Evolutionary conservation across 2,888 invertebrate species (phyloP).

Genomic region (Balanococcus diminutus): DNA sequence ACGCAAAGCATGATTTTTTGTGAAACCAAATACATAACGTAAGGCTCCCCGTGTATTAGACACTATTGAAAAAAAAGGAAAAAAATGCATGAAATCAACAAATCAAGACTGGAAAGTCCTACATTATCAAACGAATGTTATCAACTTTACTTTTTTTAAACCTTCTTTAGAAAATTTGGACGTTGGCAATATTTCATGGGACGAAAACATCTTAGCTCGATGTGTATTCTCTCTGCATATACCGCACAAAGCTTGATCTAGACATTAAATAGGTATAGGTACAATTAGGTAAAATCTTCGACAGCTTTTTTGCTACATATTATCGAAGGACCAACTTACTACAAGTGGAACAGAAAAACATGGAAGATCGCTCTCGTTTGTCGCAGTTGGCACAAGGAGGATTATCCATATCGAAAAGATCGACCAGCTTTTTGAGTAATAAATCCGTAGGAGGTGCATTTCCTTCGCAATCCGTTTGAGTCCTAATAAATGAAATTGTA

Average conservation of each 20-base stretch:
- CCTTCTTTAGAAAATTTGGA: constrained; percentile 73
- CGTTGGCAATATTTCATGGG: constrained; percentile 75
- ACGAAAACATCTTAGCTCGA: constrained; percentile 77
- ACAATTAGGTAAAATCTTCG: background rate
- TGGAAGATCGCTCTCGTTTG: constrained; percentile 71
- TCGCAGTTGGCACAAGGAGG: constrained; percentile 81
- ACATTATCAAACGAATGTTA: background rate
- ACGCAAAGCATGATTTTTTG: constrained; percentile 75
- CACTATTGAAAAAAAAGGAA: constrained; percentile 63
- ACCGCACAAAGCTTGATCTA: constrained; percentile 75
- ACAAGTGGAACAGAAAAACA: constrained; percentile 81
- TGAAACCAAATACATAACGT: constrained; percentile 75
- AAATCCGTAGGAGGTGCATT: constrained; percentile 72
- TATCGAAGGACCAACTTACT: constrained; percentile 63
- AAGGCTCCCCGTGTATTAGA: constrained; percentile 73
- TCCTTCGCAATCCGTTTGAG: constrained; percentile 69
- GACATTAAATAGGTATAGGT: constrained; percentile 54
- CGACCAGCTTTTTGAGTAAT: constrained; percentile 73
- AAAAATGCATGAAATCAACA: too few species aligned
- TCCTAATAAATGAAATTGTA: constrained; percentile 64
- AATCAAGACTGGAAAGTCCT: too few species aligned
- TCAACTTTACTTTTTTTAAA: constrained; percentile 66
- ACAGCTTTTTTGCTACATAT: too few species aligned
- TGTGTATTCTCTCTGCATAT: constrained; percentile 76
- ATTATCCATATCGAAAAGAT: constrained; percentile 73